Percentiles rank a stretch among this genome's conserved stretches.
phyloP scores from a whole-genome alignment of 2,797 vertebrate species.

The Gambusia yucatana region DNA sequence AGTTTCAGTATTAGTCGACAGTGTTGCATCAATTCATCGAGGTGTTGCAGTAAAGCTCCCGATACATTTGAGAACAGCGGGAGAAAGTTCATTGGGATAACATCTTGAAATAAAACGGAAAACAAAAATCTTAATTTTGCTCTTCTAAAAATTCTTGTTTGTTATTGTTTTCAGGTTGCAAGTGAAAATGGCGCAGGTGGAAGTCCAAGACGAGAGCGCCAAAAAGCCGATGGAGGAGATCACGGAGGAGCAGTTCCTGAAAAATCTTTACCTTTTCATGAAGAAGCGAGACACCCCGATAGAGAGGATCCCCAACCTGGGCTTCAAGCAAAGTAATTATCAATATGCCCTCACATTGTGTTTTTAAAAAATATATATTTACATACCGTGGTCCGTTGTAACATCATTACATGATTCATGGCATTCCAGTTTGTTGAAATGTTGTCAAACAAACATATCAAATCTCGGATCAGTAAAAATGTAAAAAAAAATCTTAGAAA shows the following conservation, averaged over 20 bases:
- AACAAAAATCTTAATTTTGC: neutral
- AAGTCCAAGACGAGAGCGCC: constrained; percentile 33
- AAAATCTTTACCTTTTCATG: constrained; percentile 82
- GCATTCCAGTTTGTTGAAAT: neutral
- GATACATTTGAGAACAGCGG: neutral
- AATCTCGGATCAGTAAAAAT: neutral
- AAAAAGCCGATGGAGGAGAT: constrained; percentile 40
- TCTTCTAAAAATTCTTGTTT: neutral
- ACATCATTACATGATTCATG: neutral
- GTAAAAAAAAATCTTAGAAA: neutral
- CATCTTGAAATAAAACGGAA: neutral
- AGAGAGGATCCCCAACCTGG: constrained; percentile 84
- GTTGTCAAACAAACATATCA: neutral
- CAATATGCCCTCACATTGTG: neutral
- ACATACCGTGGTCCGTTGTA: neutral
- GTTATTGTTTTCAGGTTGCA: constrained; percentile 32
- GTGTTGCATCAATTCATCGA: no score
- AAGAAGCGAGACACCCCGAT: constrained; percentile 80
- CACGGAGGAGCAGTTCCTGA: constrained; percentile 77
- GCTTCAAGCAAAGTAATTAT: constrained; percentile 83
- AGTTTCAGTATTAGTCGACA: neutral
- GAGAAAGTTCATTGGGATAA: neutral
- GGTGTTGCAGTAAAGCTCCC: neutral
- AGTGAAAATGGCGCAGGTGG: constrained; percentile 49
- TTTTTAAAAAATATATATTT: neutral